Evolutionary conservation across 2,113 vertebrate genomes (phyloP).

Genomic region (Xenus cinereus): DNA sequence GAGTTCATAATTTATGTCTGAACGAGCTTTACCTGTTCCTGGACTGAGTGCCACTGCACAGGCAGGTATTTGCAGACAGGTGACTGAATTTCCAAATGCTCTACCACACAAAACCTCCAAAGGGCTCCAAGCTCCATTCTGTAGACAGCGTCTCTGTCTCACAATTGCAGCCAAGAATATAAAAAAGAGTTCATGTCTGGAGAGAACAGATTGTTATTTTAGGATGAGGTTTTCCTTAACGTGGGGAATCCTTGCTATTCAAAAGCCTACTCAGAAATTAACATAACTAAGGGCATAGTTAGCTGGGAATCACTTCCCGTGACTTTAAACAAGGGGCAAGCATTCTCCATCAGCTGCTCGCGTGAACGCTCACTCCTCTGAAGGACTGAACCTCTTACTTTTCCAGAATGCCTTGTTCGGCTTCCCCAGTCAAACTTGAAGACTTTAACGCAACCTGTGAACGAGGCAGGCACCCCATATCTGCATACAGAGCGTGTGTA

Average conservation of each 20-base stretch:
- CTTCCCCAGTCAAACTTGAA: not conserved
- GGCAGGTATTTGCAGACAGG: not conserved
- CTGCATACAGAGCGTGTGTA: not conserved
- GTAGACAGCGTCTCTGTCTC: not conserved
- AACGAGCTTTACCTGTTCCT: not conserved
- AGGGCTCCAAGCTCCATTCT: not conserved
- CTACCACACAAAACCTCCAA: not conserved
- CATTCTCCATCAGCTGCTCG: not conserved
- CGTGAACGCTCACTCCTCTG: not conserved
- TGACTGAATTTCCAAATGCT: not conserved
- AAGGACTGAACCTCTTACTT: not conserved
- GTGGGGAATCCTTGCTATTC: not conserved
- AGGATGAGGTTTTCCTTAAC: not conserved
- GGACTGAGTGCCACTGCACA: not conserved
- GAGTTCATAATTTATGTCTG: not conserved
- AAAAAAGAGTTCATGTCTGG: not conserved
- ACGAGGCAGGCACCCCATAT: too few species aligned
- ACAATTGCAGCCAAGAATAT: not conserved
- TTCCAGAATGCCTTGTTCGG: not conserved
- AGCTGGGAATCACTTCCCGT: not conserved
- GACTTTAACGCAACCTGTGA: not conserved
- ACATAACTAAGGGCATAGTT: not conserved
- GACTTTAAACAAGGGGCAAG: not conserved
- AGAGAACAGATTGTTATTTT: not conserved
- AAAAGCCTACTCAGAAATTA: not conserved